phyloP scores from a whole-genome alignment of 2,113 vertebrate genomes.

The Lutjanus erythropterus region DNA sequence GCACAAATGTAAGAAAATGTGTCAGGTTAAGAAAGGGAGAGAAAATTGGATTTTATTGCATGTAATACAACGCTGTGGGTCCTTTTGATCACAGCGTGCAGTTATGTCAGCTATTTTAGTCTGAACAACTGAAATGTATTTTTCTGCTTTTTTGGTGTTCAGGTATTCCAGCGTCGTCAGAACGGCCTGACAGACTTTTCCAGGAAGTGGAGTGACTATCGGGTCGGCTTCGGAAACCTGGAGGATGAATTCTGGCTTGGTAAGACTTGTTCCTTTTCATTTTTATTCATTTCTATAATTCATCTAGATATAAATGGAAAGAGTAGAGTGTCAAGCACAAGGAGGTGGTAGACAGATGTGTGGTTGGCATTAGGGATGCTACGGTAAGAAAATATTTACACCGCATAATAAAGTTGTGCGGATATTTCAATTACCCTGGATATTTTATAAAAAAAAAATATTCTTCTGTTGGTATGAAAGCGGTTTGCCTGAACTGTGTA shows the following conservation, averaged over 20 bases:
- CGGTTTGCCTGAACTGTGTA: no score
- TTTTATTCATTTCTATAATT: no score
- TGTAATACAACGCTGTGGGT: neutral
- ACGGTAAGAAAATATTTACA: no score
- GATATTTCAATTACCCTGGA: no score
- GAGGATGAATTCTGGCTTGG: constrained; percentile 99
- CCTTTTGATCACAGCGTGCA: neutral
- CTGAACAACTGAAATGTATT: neutral
- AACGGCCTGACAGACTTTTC: constrained; percentile 97
- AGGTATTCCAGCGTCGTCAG: constrained; percentile 98
- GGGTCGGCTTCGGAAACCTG: constrained; percentile 93
- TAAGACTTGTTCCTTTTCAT: no score
- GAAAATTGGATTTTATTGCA: neutral
- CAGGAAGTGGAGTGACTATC: constrained; percentile 96
- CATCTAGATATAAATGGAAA: neutral
- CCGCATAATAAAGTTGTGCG: no score
- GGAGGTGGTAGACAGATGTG: no score
- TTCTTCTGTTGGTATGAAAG: no score
- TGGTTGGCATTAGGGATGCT: no score
- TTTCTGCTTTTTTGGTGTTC: constrained; percentile 18
- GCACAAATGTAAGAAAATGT: neutral
- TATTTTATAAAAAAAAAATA: no score
- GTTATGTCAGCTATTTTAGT: neutral
- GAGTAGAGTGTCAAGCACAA: neutral
- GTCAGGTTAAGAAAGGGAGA: neutral